Conservation (phyloP, 2,113 vertebrate genomes). For the Pristiophorus japonicus region DNA sequence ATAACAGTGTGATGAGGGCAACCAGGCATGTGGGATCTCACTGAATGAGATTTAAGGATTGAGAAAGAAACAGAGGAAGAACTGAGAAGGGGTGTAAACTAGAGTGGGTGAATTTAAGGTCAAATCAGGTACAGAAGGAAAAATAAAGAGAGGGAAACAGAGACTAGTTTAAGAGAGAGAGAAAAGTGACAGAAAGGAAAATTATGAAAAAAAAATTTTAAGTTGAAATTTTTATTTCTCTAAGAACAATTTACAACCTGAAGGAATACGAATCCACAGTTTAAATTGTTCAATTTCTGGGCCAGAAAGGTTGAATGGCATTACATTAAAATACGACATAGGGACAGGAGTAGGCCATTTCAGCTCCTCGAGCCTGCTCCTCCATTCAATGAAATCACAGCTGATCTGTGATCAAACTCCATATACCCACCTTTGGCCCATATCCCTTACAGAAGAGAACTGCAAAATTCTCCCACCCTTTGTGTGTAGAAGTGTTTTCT, state of each 20-base stretch:
- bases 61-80: not conserved
- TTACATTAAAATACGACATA: not conserved
- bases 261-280: not conserved
- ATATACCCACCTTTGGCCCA: no score
- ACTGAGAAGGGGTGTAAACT: not conserved
- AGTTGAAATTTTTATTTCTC: not conserved
- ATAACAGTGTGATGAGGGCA: not conserved
- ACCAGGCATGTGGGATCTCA: not conserved
- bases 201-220: not conserved
- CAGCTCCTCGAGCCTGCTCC: no score
- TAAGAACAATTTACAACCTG: not conserved
- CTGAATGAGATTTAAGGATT: not conserved
- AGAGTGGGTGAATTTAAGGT: no score
- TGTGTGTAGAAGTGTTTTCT: no score
- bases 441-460: no score
- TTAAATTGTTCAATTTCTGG: not conserved
- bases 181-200: not conserved
- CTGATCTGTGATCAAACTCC: no score
- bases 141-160: not conserved
- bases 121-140: not conserved
- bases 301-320: no score
- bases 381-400: no score
- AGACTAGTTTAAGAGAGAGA: not conserved
- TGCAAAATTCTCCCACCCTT: no score
- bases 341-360: no score